Conservation (phyloP, 2,797 vertebrate species). For the Tokudaia tokunoshimensis region DNA sequence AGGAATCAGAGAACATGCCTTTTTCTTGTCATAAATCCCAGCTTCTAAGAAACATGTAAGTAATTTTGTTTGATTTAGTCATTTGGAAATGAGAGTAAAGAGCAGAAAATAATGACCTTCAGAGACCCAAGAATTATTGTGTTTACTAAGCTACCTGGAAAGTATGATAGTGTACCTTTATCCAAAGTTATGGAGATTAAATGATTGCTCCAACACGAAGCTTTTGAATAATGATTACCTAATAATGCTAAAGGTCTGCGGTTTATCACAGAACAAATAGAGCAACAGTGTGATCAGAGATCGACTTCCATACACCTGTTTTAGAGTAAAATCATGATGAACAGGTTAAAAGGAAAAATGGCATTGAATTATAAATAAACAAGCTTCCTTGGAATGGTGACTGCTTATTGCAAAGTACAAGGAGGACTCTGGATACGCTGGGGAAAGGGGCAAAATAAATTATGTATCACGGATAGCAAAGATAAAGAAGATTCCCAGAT, state of each 20-base stretch:
- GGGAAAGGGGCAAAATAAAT: conserved; percentile 54
- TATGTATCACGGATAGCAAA: conserved; percentile 29
- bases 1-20: neutral
- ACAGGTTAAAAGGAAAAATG: neutral
- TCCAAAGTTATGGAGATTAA: conserved; percentile 39
- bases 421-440: neutral
- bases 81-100: neutral
- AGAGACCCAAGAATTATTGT: conserved; percentile 10
- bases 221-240: neutral
- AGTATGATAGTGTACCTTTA: neutral
- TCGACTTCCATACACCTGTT: neutral
- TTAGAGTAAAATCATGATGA: conserved; percentile 15
- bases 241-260: neutral
- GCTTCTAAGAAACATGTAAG: neutral
- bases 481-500: conserved; percentile 42
- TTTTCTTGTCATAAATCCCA: neutral
- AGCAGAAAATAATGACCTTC: neutral
- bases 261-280: neutral
- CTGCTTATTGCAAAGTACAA: conserved; percentile 36
- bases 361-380: neutral
- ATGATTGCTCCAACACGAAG: neutral
- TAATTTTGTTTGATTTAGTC: neutral
- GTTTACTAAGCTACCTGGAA: neutral
- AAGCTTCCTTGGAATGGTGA: neutral
- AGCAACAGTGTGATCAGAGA: neutral